Conservation (phyloP, 2,113 vertebrate genomes). For the Castor canadensis region DNA sequence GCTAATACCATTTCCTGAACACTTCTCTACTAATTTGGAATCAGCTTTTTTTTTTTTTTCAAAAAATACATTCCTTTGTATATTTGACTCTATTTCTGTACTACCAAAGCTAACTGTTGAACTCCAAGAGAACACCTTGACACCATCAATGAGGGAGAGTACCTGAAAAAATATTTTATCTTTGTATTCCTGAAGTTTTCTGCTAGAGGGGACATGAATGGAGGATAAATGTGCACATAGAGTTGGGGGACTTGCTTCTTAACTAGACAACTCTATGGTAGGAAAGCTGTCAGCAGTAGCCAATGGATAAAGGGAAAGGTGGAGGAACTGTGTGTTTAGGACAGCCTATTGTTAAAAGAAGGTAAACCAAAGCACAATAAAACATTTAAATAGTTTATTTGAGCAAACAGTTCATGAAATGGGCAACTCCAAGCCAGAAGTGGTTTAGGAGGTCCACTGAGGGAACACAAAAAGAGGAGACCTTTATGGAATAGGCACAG, state of each 20-base stretch:
- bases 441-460: not conserved
- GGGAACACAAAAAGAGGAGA: not conserved
- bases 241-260: not conserved
- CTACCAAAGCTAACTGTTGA: not conserved
- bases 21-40: slow-evolving; percentile 14
- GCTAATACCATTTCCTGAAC: not conserved
- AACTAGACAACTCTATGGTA: not conserved
- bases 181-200: not conserved
- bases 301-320: not conserved
- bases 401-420: not conserved
- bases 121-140: not conserved
- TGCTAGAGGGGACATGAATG: not conserved
- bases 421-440: not conserved
- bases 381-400: not conserved
- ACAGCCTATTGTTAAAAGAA: not conserved
- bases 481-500: not conserved
- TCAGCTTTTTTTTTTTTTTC: not conserved
- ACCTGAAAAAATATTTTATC: not conserved
- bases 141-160: not conserved
- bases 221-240: not conserved
- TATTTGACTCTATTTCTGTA: not conserved
- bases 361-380: not conserved
- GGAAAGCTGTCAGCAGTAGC: not conserved
- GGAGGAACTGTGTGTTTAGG: not conserved
- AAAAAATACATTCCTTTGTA: not conserved